phyloP scores from a whole-genome alignment of 2,797 vertebrate species.

The Morus bassanus region DNA sequence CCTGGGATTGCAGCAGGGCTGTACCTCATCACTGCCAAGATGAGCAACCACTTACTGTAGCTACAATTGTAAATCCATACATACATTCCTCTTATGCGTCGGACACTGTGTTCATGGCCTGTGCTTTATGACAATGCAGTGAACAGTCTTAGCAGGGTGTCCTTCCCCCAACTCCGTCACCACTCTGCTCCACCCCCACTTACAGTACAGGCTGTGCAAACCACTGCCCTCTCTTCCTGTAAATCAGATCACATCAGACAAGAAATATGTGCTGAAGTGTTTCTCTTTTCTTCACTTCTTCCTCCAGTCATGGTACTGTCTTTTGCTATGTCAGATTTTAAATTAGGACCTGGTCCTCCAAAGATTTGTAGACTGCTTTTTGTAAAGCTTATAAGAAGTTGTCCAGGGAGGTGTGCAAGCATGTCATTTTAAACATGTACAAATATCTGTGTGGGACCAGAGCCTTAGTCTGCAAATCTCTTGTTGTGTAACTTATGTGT shows the following conservation, averaged over 20 bases:
- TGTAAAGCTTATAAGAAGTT: not conserved
- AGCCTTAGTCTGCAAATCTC: not conserved
- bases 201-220: not conserved
- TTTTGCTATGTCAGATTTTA: not conserved
- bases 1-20: not conserved
- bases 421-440: not conserved
- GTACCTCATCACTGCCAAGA: not conserved
- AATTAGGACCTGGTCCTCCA: not conserved
- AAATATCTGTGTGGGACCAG: not conserved
- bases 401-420: not conserved
- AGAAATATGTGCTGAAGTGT: not conserved
- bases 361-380: not conserved
- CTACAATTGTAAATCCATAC: not conserved
- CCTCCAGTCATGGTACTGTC: not conserved
- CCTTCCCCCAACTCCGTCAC: not conserved
- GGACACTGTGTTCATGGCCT: not conserved
- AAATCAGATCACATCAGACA: not conserved
- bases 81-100: not conserved
- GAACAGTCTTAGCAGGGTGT: not conserved
- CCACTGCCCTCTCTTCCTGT: not conserved
- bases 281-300: not conserved
- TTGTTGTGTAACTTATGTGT: not conserved
- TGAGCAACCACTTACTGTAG: fast-evolving
- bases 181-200: not conserved
- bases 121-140: fast-evolving